A percentile compares a stretch with the other conserved stretches of the same genome.
Evolutionary conservation across 2,797 vertebrate species (phyloP).

Genomic region (Pipistrellus kuhlii): DNA sequence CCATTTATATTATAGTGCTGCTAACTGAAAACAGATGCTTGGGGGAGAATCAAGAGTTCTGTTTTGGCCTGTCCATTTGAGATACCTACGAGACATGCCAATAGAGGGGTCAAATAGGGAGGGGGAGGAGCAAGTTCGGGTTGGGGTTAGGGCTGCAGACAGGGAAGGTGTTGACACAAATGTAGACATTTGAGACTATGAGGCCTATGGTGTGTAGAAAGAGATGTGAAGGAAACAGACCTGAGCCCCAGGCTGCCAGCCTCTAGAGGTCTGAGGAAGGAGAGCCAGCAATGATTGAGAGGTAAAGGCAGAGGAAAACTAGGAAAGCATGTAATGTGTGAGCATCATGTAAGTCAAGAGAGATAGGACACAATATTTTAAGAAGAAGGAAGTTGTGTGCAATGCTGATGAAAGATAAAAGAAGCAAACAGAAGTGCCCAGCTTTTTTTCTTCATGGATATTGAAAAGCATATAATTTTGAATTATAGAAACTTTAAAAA

Average conservation of each 20-base stretch:
- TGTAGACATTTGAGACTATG: not conserved
- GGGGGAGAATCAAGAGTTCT: not conserved
- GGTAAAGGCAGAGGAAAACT: not conserved
- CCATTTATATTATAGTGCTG: not conserved
- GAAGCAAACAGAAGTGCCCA: not conserved
- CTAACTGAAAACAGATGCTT: not conserved
- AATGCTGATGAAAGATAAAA: not conserved
- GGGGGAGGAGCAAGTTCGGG: accelerated
- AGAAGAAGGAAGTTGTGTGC: not conserved
- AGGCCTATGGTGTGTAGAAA: accelerated
- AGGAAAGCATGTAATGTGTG: not conserved
- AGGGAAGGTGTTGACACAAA: not conserved
- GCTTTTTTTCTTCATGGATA: not conserved
- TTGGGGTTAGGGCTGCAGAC: not conserved
- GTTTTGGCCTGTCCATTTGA: not conserved
- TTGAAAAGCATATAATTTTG: not conserved
- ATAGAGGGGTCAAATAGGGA: not conserved
- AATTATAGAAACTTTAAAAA: not conserved
- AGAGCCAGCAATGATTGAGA: not conserved
- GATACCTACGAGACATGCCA: not conserved
- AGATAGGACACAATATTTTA: accelerated
- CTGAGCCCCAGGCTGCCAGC: not conserved
- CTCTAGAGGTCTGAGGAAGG: not conserved
- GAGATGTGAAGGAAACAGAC: not conserved
- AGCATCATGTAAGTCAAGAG: not conserved